phyloP scores from a whole-genome alignment of 2,888 invertebrate genomes.

The Zygaena filipendulae region DNA sequence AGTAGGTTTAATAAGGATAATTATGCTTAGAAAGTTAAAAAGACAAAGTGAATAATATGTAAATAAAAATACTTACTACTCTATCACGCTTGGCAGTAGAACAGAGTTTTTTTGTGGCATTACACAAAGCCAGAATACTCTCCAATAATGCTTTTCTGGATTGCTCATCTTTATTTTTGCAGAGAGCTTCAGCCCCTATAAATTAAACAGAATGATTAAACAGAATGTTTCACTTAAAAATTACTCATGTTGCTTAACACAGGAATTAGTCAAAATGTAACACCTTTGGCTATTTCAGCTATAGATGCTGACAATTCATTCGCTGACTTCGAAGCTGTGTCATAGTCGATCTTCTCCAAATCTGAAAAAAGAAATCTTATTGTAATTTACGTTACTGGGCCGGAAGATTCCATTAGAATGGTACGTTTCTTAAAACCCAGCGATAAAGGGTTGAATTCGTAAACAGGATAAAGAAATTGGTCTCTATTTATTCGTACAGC shows the following conservation, averaged over 20 bases:
- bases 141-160: slow-evolving; percentile 24
- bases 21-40: too few species aligned
- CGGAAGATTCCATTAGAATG: neutral
- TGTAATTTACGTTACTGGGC: too few species aligned
- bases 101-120: slow-evolving; percentile 24
- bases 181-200: slow-evolving; percentile 27
- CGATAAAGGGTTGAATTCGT: too few species aligned
- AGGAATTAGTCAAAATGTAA: too few species aligned
- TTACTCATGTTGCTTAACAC: too few species aligned
- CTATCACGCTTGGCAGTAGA: slow-evolving; percentile 26
- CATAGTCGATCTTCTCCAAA: slow-evolving; percentile 29
- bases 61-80: slow-evolving; percentile 21
- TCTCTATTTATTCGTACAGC: too few species aligned
- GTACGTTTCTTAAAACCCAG: too few species aligned
- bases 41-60: neutral
- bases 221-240: too few species aligned
- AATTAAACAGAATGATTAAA: too few species aligned
- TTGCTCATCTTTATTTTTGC: slow-evolving; percentile 21
- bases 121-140: slow-evolving; percentile 27
- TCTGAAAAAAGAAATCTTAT: slow-evolving; percentile 22
- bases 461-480: too few species aligned
- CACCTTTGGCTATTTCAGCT: slow-evolving; percentile 30
- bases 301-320: slow-evolving; percentile 24
- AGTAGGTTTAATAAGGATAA: too few species aligned
- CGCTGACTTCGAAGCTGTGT: slow-evolving; percentile 24